Evolutionary conservation across 2,888 invertebrate genomes (phyloP).

Genomic region (Temnothorax ravouxi): DNA sequence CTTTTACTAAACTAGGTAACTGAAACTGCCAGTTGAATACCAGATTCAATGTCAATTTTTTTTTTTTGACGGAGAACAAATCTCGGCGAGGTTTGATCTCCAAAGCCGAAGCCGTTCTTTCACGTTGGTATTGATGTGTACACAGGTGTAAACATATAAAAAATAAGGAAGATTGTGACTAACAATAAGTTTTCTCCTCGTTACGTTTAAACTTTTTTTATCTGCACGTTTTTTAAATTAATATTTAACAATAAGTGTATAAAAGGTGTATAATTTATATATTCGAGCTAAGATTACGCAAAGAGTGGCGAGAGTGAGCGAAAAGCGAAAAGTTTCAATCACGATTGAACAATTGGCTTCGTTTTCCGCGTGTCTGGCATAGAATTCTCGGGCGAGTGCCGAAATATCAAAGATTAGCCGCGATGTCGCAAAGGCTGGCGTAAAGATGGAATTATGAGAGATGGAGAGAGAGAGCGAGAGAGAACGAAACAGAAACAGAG

Average conservation of each 20-base stretch:
- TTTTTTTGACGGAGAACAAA: slow-evolving; percentile 14
- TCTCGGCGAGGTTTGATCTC: not conserved
- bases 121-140: not conserved
- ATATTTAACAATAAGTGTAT: not conserved
- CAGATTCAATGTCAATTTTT: not conserved
- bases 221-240: not conserved
- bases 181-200: not conserved
- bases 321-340: not conserved
- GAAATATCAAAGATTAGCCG: slow-evolving; percentile 68
- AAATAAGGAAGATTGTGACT: not conserved
- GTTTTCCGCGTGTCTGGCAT: not conserved
- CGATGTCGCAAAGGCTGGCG: slow-evolving; percentile 15
- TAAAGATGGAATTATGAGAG: slow-evolving; percentile 59
- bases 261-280: not conserved
- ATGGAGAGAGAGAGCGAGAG: slow-evolving; percentile 50
- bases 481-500: not conserved
- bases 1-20: slow-evolving; percentile 25
- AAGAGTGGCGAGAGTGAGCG: not conserved
- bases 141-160: not conserved
- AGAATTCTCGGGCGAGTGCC: not conserved
- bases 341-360: not conserved
- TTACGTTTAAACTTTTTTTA: not conserved
- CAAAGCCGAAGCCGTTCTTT: slow-evolving; percentile 8
- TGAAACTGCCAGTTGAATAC: not conserved
- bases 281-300: not conserved